Conservation (phyloP, 1,140 invertebrate genomes). For the Pissodes strobi region DNA sequence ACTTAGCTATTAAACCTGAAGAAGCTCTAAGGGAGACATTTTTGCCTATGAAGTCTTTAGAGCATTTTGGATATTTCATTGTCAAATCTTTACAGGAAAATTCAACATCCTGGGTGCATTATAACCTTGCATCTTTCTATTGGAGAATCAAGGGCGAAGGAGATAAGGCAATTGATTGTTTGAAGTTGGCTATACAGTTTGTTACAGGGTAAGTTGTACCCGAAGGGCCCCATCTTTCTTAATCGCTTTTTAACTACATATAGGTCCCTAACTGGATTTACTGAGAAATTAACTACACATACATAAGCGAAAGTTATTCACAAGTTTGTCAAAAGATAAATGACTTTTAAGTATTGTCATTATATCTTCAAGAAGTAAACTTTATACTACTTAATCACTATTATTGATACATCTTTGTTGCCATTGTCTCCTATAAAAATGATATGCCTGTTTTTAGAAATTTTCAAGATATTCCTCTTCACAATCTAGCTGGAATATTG, state of each 20-base stretch:
- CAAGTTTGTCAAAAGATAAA: too few species aligned
- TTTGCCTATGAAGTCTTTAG: conserved; percentile 65
- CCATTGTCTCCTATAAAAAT: background rate
- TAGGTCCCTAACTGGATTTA: too few species aligned
- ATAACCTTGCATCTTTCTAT: conserved; percentile 83
- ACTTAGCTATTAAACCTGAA: conserved; percentile 69
- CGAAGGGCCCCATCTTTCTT: too few species aligned
- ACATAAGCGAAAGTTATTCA: too few species aligned
- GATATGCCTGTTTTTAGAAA: conserved; percentile 61
- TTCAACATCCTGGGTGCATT: conserved; percentile 80
- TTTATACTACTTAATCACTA: too few species aligned
- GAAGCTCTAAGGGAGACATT: conserved; percentile 64
- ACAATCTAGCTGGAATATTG: conserved; percentile 81
- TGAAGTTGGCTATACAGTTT: conserved; percentile 75
- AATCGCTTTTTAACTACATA: too few species aligned
- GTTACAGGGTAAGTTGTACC: conserved; percentile 74
- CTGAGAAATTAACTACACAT: too few species aligned
- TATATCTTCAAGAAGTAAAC: too few species aligned
- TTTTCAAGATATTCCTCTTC: conserved; percentile 77
- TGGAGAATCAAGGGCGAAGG: conserved; percentile 83
- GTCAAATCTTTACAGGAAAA: conserved; percentile 70
- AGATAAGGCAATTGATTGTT: conserved; percentile 79
- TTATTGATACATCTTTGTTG: background rate
- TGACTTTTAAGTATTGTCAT: too few species aligned
- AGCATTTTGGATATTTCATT: conserved; percentile 70